Evolutionary conservation across 2,797 vertebrate genomes (phyloP).

Genomic region (Iguana delicatissima): DNA sequence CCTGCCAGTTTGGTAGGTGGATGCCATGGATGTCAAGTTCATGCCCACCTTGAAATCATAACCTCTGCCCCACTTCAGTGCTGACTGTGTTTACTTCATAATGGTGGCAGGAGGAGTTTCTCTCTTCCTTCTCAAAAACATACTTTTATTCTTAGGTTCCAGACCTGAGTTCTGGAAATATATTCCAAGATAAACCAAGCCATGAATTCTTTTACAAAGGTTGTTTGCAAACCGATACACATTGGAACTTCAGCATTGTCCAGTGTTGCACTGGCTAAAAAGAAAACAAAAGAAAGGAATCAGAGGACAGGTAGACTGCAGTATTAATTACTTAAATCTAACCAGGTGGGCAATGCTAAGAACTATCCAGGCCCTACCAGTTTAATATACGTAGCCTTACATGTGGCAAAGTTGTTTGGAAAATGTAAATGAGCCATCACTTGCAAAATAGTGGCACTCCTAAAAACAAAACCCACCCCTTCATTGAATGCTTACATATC

Average conservation of each 20-base stretch:
- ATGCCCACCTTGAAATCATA: neutral
- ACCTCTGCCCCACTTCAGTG: neutral
- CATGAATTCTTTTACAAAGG: neutral
- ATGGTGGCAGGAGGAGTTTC: neutral
- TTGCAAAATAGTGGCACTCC: neutral
- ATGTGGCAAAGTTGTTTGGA: neutral
- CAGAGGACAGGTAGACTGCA: neutral
- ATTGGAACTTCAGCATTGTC: neutral
- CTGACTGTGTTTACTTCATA: neutral
- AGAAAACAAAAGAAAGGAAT: neutral
- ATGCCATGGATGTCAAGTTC: neutral
- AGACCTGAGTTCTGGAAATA: neutral
- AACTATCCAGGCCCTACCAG: neutral
- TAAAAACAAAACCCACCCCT: neutral
- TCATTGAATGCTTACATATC: neutral
- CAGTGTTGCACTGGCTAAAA: neutral
- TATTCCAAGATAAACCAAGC: neutral
- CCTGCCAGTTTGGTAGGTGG: too few species aligned
- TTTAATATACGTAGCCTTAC: neutral
- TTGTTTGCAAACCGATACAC: neutral
- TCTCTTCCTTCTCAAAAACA: neutral
- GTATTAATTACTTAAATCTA: neutral
- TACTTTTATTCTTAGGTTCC: neutral
- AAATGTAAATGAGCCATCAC: neutral
- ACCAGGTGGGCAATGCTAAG: neutral